Conservation (phyloP, 2,888 invertebrate genomes). For the Callinectes sapidus region DNA sequence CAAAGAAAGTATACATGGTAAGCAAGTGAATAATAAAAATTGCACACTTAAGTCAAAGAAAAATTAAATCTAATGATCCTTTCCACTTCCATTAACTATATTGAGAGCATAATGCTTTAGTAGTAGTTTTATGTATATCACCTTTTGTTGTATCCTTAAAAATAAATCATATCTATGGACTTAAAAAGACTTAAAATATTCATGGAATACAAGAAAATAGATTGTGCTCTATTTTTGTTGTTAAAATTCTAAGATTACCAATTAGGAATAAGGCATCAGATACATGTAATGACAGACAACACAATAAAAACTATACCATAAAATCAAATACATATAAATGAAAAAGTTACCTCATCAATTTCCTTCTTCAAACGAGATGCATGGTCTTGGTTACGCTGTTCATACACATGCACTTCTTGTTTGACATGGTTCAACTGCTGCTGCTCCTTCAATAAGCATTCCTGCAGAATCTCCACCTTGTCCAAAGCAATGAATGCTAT, state of each 20-base stretch:
- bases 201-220: neutral
- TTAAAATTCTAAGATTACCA: no score
- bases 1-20: neutral
- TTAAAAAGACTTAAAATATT: neutral
- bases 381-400: neutral
- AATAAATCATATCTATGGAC: neutral
- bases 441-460: neutral
- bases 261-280: neutral
- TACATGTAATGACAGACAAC: neutral
- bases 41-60: neutral
- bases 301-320: neutral
- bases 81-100: neutral
- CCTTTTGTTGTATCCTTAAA: neutral
- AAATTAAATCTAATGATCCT: neutral
- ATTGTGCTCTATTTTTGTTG: neutral
- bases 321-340: neutral
- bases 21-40: neutral
- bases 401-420: conserved; percentile 16
- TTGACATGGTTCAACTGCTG: neutral
- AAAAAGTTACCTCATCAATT: neutral
- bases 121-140: neutral
- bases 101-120: neutral
- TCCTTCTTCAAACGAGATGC: neutral
- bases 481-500: neutral
- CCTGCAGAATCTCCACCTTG: conserved; percentile 7